Conservation (phyloP, 2,888 invertebrate species). For the Tineola bisselliella region DNA sequence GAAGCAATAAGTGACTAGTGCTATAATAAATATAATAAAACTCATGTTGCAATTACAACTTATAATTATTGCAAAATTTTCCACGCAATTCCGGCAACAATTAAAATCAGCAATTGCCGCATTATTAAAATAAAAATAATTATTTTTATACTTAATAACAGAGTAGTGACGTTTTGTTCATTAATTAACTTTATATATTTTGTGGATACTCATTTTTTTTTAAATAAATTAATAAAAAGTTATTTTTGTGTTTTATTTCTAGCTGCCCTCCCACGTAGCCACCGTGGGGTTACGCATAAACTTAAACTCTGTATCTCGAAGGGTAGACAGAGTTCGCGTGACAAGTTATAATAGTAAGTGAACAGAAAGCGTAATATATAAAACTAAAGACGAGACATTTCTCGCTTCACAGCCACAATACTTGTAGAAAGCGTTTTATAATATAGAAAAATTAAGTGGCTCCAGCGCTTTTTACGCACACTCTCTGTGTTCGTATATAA, state of each 20-base stretch:
- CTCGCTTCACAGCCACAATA: constrained; percentile 63
- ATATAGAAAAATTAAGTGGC: background rate
- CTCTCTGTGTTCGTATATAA: constrained; percentile 11
- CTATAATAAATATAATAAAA: constrained; percentile 9
- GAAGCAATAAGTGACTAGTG: constrained; percentile 13
- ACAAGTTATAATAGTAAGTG: background rate
- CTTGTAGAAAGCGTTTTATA: constrained; percentile 17
- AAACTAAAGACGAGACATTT: constrained; percentile 45
- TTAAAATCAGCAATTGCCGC: background rate
- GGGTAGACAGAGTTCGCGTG: background rate
- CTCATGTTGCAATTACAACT: background rate
- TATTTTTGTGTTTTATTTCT: background rate
- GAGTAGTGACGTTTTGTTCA: background rate
- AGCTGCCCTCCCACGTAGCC: background rate
- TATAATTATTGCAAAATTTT: background rate
- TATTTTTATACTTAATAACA: background rate
- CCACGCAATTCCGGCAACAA: background rate
- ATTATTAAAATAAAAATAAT: background rate
- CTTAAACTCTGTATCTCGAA: background rate
- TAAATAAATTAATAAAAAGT: background rate
- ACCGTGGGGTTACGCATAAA: background rate
- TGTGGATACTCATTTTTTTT: constrained; percentile 1
- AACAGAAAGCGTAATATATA: constrained; percentile 23
- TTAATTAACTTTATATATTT: background rate
- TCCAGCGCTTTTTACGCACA: constrained; percentile 1